Base-by-base conservation (phyloP, 1,140 invertebrate species). In the Helicoverpa zea region DNA sequence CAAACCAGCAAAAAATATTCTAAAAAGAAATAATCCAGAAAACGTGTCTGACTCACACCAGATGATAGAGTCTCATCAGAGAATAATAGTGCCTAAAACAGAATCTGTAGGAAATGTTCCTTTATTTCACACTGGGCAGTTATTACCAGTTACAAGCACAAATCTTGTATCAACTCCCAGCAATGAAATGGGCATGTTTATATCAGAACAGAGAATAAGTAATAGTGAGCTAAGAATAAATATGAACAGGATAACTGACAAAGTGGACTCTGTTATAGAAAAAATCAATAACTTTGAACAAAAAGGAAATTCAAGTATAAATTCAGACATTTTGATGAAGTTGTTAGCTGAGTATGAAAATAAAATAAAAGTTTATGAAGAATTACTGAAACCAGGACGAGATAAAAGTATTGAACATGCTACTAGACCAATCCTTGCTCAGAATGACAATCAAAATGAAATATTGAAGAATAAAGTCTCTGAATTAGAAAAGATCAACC, bases 171-270 rank as follows among this genome's bases (percentile, higher is more conserved):
- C 68, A 75, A 77, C 59, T 11, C 29, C 83, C 29, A 79, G 49
- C 66, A 79, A 74, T 85, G 87, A 93, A 58, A 83, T 93, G 52
- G 84, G 81, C 76, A 77, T 88, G 23, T 89, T 91, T 82, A 86
- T 94, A n/a, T 87, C 88, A 83, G 93, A 94, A 87, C 92, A 94
- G 84, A 91, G 90, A 85, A 87, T 94, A 49, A 91, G 82, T 74
- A 92, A 92, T 77, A 91, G 86, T 91, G 93, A 94, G 84, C 66
- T 94, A 68, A 86, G 93, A 80, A 93, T 94, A 23, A 93, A 93
- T 81, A 86, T 93, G 47, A 91, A 85, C 76, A 91, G 90, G 87
- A 83, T 94, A 64, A 85, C 87, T 63, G 90, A 94, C 58, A 93
- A 92, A 88, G 64, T 93, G 70, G 92, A 94, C 66, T 72, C 87